Base-by-base conservation (phyloP, 2,797 vertebrate species). In the Sebastes vulpes region DNA sequence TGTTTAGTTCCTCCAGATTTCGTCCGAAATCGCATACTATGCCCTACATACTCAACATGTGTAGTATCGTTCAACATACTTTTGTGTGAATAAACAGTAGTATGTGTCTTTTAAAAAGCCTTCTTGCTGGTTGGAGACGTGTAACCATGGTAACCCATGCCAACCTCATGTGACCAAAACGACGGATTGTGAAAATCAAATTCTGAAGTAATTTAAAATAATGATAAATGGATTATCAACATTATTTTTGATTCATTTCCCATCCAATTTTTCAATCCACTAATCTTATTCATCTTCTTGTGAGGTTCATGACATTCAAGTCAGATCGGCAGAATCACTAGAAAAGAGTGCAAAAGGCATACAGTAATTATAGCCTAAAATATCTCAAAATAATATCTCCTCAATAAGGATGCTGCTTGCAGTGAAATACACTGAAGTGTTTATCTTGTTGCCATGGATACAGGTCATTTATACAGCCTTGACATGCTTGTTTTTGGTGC, bases 381-480 rank as follows among this genome's bases (percentile, higher is more conserved):
- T 18, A 66, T 60, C 10, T 28, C 28, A 56, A 79, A 57, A 31
- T 52, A 42, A 18, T n/a, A 7, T 32, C 46, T 29, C 20, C 46
- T 76, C 14, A 61, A 35, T 9, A 42, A 59, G 10, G 11, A 23
- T 18, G 7, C 26, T 31, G 16, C 20, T 28, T 72, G 21, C 25
- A 72, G 6, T 56, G 31, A 75, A 61, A 72, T 38, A 18, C 11
- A 5, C 12, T 42, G 8, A n/a, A n/a, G 5, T 42, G 59, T 67
- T 70, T 21, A 29, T 38, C 52, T 66, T 57, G 87, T 92, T 90
- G 25, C 85, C 60, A 89, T 84, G 23, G 75, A 67, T 71, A 88
- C 77, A 25, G 42, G 12, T n/a, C 12, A 42, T 3, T 42, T 42
- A 16, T 42, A 18, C 20, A 79, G 35, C 79, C 67, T 89, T 72